phyloP scores from a whole-genome alignment of 64 coral and sea anemone genomes.

The Actinia equina region DNA sequence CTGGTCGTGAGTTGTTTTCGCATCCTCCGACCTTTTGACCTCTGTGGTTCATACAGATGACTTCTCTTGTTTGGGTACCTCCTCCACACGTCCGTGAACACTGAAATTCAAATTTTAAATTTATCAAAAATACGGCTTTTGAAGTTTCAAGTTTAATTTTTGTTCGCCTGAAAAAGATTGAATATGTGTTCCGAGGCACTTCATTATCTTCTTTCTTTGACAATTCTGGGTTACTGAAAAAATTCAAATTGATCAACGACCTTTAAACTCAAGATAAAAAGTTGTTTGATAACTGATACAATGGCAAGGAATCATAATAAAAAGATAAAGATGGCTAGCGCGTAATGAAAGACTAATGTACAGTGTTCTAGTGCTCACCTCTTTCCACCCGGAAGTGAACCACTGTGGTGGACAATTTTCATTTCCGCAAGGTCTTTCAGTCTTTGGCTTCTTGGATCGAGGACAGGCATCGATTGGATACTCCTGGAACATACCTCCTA shows the following conservation, averaged over 20 bases:
- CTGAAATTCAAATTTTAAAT: slow-evolving; percentile 30
- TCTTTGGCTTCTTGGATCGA: slow-evolving; percentile 43
- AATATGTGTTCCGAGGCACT: neutral
- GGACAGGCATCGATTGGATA: slow-evolving; percentile 71
- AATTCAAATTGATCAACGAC: too few species aligned
- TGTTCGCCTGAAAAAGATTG: too few species aligned
- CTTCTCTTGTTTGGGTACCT: slow-evolving; percentile 57
- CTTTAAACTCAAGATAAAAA: too few species aligned
- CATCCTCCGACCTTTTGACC: slow-evolving; percentile 63
- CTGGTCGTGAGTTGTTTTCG: slow-evolving; percentile 51
- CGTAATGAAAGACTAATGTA: neutral
- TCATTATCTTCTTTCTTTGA: neutral
- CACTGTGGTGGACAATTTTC: slow-evolving; percentile 70
- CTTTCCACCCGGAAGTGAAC: slow-evolving; percentile 68
- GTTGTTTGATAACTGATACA: neutral
- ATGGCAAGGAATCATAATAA: too few species aligned
- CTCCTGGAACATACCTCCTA: slow-evolving; percentile 58
- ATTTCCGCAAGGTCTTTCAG: slow-evolving; percentile 43
- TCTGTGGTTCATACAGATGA: slow-evolving; percentile 69
- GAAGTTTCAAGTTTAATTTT: neutral
- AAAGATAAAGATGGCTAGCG: too few species aligned
- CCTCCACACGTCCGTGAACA: slow-evolving; percentile 79
- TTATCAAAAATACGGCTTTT: neutral
- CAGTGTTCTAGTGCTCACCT: slow-evolving; percentile 48
- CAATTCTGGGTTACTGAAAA: too few species aligned